A percentile compares a stretch with the other conserved stretches of the same genome.
phyloP scores from a whole-genome alignment of 2,113 vertebrate species.

The Donacobius atricapilla region DNA sequence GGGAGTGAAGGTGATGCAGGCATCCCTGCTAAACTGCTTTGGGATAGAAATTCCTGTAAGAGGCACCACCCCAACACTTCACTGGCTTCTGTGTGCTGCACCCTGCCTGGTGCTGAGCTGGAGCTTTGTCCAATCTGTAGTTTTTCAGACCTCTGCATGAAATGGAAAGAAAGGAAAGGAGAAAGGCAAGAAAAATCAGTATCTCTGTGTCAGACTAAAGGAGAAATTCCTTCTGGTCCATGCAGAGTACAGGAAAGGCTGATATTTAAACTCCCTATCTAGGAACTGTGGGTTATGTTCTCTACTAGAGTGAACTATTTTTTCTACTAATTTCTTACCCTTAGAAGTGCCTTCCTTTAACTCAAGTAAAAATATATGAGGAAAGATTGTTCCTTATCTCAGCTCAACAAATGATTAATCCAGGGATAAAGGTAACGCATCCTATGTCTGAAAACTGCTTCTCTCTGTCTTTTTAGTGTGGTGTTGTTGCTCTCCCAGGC shows the following conservation, averaged over 20 bases:
- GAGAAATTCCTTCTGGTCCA: neutral
- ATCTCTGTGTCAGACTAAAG: neutral
- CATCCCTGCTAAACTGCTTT: neutral
- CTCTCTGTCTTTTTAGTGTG: neutral
- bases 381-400: neutral
- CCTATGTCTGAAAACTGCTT: neutral
- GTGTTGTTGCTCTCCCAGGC: neutral
- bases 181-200: neutral
- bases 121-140: neutral
- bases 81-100: neutral
- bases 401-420: neutral
- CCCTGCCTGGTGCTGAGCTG: neutral
- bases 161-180: neutral
- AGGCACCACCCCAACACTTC: neutral
- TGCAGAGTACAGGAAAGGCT: neutral
- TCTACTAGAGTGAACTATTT: neutral
- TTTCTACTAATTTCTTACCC: neutral
- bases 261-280: neutral
- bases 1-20: no score
- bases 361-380: neutral
- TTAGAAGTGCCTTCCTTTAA: neutral
- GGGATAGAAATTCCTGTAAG: neutral
- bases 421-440: neutral
- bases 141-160: neutral
- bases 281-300: neutral